phyloP scores from a whole-genome alignment of 2,888 invertebrate genomes.

The Norana najaformis region DNA sequence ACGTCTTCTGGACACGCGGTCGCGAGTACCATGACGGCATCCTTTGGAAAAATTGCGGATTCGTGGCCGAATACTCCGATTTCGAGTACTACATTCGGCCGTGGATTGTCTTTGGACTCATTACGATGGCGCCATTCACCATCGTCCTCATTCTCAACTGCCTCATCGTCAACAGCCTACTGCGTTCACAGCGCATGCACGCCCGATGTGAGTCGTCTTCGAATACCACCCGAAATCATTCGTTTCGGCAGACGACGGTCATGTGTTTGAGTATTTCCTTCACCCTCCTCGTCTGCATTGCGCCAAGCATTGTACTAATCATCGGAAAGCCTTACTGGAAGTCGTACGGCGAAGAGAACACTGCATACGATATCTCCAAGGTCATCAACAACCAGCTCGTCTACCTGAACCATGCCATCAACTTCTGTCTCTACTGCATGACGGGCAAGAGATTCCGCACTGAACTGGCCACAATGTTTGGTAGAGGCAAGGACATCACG shows the following conservation, averaged over 20 bases:
- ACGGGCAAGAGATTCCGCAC: conserved; percentile 43
- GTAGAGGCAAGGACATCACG: not conserved
- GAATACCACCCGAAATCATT: conserved; percentile 9
- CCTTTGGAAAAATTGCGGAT: conserved; percentile 39
- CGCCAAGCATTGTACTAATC: conserved; percentile 44
- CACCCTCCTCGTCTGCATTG: conserved; percentile 44
- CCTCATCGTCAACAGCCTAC: conserved; percentile 41
- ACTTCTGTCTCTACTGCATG: conserved; percentile 46
- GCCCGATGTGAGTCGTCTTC: not conserved
- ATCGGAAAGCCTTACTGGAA: conserved; percentile 46
- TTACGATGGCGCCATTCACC: conserved; percentile 40
- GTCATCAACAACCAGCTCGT: conserved; percentile 44
- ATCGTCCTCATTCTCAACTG: conserved; percentile 43
- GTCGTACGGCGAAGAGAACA: conserved; percentile 18
- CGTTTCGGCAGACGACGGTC: conserved; percentile 44
- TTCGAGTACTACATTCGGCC: conserved; percentile 44
- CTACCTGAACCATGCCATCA: conserved; percentile 45
- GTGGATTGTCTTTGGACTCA: conserved; percentile 44
- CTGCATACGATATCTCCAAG: conserved; percentile 42
- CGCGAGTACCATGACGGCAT: conserved; percentile 43
- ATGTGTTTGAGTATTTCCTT: conserved; percentile 47
- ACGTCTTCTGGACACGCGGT: conserved; percentile 54
- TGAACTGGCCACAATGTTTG: conserved; percentile 40
- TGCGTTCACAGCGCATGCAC: conserved; percentile 24
- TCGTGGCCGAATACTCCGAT: conserved; percentile 37